A percentile compares a stretch with the other conserved stretches of the same genome.
phyloP scores from a whole-genome alignment of 2,113 vertebrate species.

The Verasper variegatus region DNA sequence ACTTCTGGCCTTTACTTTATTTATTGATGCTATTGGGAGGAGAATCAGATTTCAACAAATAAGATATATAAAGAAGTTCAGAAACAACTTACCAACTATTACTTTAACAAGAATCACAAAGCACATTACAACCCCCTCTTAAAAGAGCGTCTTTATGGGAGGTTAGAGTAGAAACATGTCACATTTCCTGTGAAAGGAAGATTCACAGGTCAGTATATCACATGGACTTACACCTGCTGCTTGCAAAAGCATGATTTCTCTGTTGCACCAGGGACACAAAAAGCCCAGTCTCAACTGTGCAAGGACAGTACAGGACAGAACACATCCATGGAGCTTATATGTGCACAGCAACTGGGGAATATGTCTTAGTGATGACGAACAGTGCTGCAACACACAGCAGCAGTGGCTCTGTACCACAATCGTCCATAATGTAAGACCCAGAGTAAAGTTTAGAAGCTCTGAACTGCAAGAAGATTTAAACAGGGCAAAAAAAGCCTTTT shows the following conservation, averaged over 20 bases:
- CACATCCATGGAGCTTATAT: not conserved
- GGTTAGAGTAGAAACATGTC: not conserved
- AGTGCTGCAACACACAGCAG: not conserved
- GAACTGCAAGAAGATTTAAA: constrained; percentile 9
- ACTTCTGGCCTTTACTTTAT: no score
- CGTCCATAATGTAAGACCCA: not conserved
- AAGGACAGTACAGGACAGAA: not conserved
- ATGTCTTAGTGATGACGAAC: not conserved
- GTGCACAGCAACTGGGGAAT: not conserved
- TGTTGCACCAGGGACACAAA: not conserved
- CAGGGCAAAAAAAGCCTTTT: constrained; percentile 11
- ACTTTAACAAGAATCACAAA: not conserved
- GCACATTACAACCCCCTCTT: constrained; percentile 4
- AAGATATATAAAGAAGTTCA: no score
- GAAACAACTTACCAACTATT: not conserved
- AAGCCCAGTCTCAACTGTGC: no score
- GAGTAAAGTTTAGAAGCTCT: not conserved
- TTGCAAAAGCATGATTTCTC: constrained; percentile 8
- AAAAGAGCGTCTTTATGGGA: not conserved
- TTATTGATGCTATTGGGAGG: no score
- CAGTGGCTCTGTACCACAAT: not conserved
- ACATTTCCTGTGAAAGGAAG: not conserved
- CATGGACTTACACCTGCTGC: constrained; percentile 11
- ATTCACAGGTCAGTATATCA: not conserved
- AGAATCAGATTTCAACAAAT: no score